Base-by-base conservation (phyloP, 2,888 invertebrate species). In the Leptinotarsa tumamoca region DNA sequence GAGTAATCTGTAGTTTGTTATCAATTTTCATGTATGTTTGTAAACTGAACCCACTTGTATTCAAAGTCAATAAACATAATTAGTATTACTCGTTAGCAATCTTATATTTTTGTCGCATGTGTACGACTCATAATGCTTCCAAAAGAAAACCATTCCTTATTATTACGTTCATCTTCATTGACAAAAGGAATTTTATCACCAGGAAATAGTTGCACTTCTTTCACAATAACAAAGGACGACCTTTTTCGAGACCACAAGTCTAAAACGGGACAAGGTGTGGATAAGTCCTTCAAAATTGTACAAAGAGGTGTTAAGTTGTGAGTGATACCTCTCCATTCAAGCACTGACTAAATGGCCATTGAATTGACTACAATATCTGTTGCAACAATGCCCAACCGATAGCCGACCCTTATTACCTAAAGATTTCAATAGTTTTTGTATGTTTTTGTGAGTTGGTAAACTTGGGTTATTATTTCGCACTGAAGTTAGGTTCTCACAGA, bases 301-400 rank as follows among this genome's bases (percentile, higher is more conserved):
- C 74, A 77, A 77, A 69, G 61, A 75, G 69, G 78, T 75, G 78
- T 78, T 73, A 73, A 78, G 72, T 73, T 78, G 78, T 78, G 73
- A 72, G 75, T 69, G 72, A 66, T 71, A 71, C 73, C 70, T 56
- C 70, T 54, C 70, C 43, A 56, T 70, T 70, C 49, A 70, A 70
- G 70, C 23, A 61, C 70, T 58, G 58, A 58, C 58, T 21, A 58
- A 58, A 33, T 70, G 23, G 23, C 58, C 49, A 70, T 70, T 70
- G 70, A 58, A 43, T 43, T 58, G 43, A 50, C 49, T 7, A 58
- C 49, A 70, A 58, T 70, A 58, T 70, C 70, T 49, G 68, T 27
- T 23, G 5, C 70, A 50, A 70, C 27, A 70, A 50, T n/a, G 27
- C 49, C 13, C 15, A 69, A 56, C 58, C 33, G 58, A 33, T 5